A percentile compares a stretch with the other conserved stretches of the same genome.
Conservation (phyloP, 2,113 vertebrate species). For the Pao palembangensis region DNA sequence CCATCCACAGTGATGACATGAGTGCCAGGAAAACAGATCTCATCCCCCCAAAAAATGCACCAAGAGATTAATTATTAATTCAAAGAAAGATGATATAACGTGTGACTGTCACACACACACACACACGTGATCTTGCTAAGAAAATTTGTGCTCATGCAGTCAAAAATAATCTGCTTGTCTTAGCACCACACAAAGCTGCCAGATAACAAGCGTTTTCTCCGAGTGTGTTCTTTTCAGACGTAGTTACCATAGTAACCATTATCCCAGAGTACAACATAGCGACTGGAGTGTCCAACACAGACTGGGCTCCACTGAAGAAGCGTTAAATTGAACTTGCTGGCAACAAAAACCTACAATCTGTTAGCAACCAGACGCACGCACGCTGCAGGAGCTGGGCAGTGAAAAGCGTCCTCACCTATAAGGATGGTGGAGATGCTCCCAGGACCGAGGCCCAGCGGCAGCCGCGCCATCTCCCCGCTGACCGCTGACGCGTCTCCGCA, state of each 20-base stretch:
- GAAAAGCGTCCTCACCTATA: constrained; percentile 46
- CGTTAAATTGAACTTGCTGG: too few species aligned
- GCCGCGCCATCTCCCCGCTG: constrained; percentile 37
- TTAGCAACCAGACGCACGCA: too few species aligned
- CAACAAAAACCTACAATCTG: too few species aligned
- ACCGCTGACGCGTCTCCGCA: constrained; percentile 26
- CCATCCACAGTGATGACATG: neutral
- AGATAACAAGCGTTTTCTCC: too few species aligned
- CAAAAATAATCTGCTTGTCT: too few species aligned
- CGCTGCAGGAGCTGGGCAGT: neutral
- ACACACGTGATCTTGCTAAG: too few species aligned
- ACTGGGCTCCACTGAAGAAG: too few species aligned
- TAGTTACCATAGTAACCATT: too few species aligned
- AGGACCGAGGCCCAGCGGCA: constrained; percentile 51
- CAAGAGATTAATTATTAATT: constrained; percentile 25
- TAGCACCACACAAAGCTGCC: too few species aligned
- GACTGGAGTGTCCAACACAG: too few species aligned
- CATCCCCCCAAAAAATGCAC: neutral
- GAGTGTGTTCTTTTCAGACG: neutral
- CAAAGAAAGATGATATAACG: neutral
- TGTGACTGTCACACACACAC: neutral
- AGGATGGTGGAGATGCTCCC: constrained; percentile 49
- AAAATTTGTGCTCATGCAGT: too few species aligned
- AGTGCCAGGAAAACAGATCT: constrained; percentile 4
- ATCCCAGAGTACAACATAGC: too few species aligned